Percentiles rank a stretch among this genome's conserved stretches.
These are phyloP conservation scores for Sigmodon hispidus DNA, from an alignment of 2,113 vertebrate genomes.

Conservation along the genomic window DNA sequence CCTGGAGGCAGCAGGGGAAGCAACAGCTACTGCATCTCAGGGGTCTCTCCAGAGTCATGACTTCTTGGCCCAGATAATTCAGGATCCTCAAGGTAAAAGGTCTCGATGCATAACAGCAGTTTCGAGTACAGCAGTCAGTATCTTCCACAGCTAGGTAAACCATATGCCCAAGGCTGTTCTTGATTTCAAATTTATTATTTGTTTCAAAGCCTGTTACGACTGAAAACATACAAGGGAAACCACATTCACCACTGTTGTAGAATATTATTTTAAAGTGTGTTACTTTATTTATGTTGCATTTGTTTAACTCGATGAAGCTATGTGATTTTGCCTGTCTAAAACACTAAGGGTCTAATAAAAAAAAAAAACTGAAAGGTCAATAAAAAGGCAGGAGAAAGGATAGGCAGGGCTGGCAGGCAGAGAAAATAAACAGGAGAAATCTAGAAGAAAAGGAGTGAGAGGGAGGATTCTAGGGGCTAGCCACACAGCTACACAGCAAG, in stretches of 20 bases:
- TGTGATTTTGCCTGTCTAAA: too few species aligned
- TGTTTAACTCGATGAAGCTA: too few species aligned
- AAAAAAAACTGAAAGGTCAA: too few species aligned
- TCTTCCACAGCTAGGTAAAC: slow-evolving; percentile 94
- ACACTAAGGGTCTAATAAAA: too few species aligned
- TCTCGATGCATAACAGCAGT: slow-evolving; percentile 89
- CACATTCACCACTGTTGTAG: not conserved
- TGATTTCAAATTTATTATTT: slow-evolving; percentile 94
- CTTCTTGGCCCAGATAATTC: slow-evolving; percentile 90
- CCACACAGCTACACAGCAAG: too few species aligned
- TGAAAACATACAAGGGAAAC: slow-evolving; percentile 70
- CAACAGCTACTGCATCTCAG: slow-evolving; percentile 89
- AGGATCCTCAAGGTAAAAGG: slow-evolving; percentile 90
- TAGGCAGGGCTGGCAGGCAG: too few species aligned
- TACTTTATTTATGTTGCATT: too few species aligned
- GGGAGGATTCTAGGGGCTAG: too few species aligned
- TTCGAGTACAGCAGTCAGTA: slow-evolving; percentile 90
- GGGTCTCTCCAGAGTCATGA: slow-evolving; percentile 89
- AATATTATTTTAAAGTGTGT: too few species aligned
- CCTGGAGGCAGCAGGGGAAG: slow-evolving; percentile 94
- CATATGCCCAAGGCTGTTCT: slow-evolving; percentile 92
- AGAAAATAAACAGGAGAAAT: too few species aligned
- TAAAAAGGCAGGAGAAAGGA: too few species aligned
- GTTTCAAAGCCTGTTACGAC: slow-evolving; percentile 92
- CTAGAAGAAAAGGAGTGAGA: too few species aligned